Conservation (phyloP, 2,113 vertebrate species). For the Halcyon senegalensis region DNA sequence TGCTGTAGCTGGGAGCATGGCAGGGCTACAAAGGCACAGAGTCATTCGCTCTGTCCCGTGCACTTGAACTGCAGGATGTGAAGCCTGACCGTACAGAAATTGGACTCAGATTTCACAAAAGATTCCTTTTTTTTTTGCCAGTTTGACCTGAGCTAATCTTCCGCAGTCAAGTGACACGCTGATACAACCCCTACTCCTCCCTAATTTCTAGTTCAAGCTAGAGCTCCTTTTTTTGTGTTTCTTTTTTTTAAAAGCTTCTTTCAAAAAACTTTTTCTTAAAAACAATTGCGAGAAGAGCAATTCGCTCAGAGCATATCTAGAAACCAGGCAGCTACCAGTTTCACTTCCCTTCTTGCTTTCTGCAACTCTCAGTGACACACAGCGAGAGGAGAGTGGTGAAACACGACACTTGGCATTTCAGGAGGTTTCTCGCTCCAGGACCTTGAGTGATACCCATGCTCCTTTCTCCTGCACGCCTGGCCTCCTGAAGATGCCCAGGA, state of each 20-base stretch:
- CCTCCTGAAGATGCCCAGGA: slow-evolving; percentile 47
- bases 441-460: background rate
- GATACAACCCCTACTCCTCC: background rate
- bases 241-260: background rate
- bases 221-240: background rate
- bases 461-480: background rate
- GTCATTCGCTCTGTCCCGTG: background rate
- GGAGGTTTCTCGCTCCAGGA: background rate
- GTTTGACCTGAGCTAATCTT: background rate
- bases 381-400: background rate
- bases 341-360: slow-evolving; percentile 3
- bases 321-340: background rate
- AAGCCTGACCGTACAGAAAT: background rate
- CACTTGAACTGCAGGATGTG: background rate
- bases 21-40: background rate
- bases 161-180: background rate
- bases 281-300: background rate
- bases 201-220: background rate
- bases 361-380: accelerated
- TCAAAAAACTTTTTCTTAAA: background rate
- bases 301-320: background rate
- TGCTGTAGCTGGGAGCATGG: background rate
- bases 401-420: background rate
- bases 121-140: background rate
- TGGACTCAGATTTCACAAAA: background rate